Percentiles rank a stretch among this genome's conserved stretches.
Conservation (phyloP, 2,888 invertebrate species). For the Schrankia costaestrigalis region DNA sequence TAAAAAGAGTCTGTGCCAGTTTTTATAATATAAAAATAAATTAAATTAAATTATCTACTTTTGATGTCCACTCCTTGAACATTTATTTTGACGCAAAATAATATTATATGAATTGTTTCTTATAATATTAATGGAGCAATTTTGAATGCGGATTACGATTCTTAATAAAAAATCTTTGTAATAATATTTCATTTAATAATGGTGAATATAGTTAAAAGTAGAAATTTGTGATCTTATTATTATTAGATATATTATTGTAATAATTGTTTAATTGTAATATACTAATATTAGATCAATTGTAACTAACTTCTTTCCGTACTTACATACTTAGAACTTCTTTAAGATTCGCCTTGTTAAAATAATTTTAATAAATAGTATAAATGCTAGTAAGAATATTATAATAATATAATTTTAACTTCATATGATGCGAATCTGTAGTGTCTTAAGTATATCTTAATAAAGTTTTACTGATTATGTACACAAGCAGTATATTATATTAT, state of each 20-base stretch:
- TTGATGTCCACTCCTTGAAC: no score
- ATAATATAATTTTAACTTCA: slow-evolving; percentile 21
- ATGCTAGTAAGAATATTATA: slow-evolving; percentile 6
- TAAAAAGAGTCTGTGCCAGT: slow-evolving; percentile 19
- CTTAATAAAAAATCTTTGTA: no score
- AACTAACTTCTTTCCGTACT: slow-evolving; percentile 28
- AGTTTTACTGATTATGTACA: slow-evolving; percentile 39
- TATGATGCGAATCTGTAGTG: slow-evolving; percentile 32
- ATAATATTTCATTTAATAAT: slow-evolving; percentile 4
- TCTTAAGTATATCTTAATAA: slow-evolving; percentile 30
- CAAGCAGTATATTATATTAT: slow-evolving; percentile 43
- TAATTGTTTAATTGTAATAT: slow-evolving; percentile 26
- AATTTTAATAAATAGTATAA: slow-evolving; percentile 24
- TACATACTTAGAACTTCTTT: slow-evolving; percentile 29
- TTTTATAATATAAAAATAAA: no score
- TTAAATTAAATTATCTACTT: no score
- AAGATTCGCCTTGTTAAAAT: slow-evolving; percentile 39
- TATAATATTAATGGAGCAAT: no score
- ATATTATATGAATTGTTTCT: no score
- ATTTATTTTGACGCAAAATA: no score
- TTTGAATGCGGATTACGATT: no score
- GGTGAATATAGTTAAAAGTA: slow-evolving; percentile 32
- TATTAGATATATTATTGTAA: slow-evolving; percentile 24
- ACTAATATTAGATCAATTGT: slow-evolving; percentile 19
- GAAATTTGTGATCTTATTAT: slow-evolving; percentile 39